Evolutionary conservation across 2,888 invertebrate genomes (phyloP).

Genomic region (Amphipyra tragopoginis): DNA sequence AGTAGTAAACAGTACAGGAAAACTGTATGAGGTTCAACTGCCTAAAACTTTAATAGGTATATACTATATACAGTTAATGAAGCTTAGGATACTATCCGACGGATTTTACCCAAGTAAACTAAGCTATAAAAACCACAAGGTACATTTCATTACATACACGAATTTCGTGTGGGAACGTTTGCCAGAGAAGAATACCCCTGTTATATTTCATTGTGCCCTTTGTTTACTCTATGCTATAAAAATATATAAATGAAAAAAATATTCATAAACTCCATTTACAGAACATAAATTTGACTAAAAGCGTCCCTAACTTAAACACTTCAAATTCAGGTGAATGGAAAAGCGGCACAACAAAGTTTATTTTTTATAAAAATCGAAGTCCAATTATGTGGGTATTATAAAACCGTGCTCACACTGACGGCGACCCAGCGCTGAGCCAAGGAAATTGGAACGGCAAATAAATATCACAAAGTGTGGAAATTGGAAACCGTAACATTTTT

Average conservation of each 20-base stretch:
- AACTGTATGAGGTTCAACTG: too few relatives aligned
- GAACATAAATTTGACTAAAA: conserved; percentile 14
- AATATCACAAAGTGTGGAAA: conserved; percentile 56
- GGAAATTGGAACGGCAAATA: conserved; percentile 56
- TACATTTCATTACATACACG: too few relatives aligned
- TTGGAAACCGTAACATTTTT: conserved; percentile 47
- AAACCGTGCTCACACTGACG: conserved; percentile 33
- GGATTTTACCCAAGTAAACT: too few relatives aligned
- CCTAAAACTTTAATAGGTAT: too few relatives aligned
- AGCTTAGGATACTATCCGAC: too few relatives aligned
- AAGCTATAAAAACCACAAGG: too few relatives aligned
- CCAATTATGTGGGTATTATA: conserved; percentile 51
- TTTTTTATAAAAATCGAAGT: conserved; percentile 46
- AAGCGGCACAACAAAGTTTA: conserved; percentile 29
- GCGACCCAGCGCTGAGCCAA: conserved; percentile 33
- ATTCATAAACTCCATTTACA: conserved; percentile 21
- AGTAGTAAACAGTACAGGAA: too few relatives aligned
- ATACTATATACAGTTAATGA: too few relatives aligned
- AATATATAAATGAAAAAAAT: background rate
- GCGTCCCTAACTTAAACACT: conserved; percentile 31
- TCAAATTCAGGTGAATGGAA: conserved; percentile 21
- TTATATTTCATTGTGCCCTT: too few relatives aligned
- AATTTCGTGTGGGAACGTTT: too few relatives aligned
- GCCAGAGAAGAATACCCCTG: too few relatives aligned
- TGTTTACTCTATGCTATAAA: too few relatives aligned